A percentile compares a stretch with the other conserved stretches of the same genome.
phyloP scores from a whole-genome alignment of 2,888 invertebrate species.

The Lobophora halterata region DNA sequence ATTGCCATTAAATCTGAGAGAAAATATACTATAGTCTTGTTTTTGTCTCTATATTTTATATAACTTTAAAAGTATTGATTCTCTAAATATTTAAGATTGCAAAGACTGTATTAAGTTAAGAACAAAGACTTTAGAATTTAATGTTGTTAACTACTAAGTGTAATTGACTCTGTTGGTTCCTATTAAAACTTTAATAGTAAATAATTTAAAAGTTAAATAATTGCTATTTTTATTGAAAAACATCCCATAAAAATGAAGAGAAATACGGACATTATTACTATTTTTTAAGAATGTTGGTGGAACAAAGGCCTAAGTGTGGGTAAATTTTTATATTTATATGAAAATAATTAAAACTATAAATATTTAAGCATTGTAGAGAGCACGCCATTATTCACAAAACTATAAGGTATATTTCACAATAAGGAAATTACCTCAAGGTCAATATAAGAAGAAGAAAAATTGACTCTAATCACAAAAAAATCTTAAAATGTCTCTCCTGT shows the following conservation, averaged over 20 bases:
- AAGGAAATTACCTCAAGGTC: conserved; percentile 14
- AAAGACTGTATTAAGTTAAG: conserved; percentile 14
- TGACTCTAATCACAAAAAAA: conserved; percentile 12
- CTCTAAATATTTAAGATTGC: conserved; percentile 5
- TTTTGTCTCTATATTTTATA: conserved; percentile 12
- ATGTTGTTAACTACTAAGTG: conserved; percentile 9
- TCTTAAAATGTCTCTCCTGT: conserved; percentile 12
- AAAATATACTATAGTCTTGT: conserved; percentile 14
- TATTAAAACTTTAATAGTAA: conserved; percentile 11
- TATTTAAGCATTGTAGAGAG: conserved; percentile 10
- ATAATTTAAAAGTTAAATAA: conserved; percentile 9
- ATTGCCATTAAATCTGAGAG: conserved; percentile 13
- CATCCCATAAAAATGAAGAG: conserved; percentile 8
- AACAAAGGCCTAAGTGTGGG: conserved; percentile 12
- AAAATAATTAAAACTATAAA: conserved; percentile 13
- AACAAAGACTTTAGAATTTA: conserved; percentile 13
- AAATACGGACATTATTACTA: conserved; percentile 8
- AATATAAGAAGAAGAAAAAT: conserved; percentile 11
- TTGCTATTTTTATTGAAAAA: conserved; percentile 12
- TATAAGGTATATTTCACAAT: conserved; percentile 15
- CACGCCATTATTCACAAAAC: conserved; percentile 15
- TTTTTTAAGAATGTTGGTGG: conserved; percentile 12
- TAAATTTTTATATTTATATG: conserved; percentile 13
- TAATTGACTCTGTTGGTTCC: conserved; percentile 8
- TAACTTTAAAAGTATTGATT: conserved; percentile 10